These are phyloP conservation scores for Cepaea nemoralis DNA, from an alignment of 1,140 invertebrate genomes.

Conservation along the genomic window DNA sequence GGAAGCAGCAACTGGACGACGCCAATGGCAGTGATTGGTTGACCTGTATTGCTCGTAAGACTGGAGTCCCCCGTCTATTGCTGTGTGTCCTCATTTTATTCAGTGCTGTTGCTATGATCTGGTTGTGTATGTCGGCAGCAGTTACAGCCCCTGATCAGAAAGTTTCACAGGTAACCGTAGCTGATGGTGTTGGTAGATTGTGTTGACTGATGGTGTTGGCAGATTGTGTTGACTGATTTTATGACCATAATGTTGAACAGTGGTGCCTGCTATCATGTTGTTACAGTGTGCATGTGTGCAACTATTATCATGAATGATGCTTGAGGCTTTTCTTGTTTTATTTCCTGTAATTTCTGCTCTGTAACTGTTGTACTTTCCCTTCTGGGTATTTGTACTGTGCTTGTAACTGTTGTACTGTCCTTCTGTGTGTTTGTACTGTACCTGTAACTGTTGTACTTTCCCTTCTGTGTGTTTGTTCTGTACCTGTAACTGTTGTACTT, in stretches of 20 bases:
- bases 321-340: no score
- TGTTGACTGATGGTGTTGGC: neutral
- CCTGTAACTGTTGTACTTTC: no score
- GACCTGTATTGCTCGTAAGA: constrained; percentile 74
- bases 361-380: no score
- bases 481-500: no score
- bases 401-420: no score
- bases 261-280: no score
- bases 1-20: constrained; percentile 6
- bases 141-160: constrained; percentile 65
- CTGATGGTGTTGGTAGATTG: neutral
- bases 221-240: neutral
- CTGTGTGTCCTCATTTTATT: constrained; percentile 71
- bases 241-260: neutral
- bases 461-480: no score
- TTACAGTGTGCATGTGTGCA: no score
- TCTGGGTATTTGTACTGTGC: no score
- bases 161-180: constrained; percentile 46
- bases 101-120: constrained; percentile 73
- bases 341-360: no score
- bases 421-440: no score
- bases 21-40: constrained; percentile 70
- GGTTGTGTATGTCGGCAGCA: constrained; percentile 73
- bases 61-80: constrained; percentile 74
- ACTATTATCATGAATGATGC: no score